Conservation (phyloP, 2,113 vertebrate species). For the Vulpes lagopus region DNA sequence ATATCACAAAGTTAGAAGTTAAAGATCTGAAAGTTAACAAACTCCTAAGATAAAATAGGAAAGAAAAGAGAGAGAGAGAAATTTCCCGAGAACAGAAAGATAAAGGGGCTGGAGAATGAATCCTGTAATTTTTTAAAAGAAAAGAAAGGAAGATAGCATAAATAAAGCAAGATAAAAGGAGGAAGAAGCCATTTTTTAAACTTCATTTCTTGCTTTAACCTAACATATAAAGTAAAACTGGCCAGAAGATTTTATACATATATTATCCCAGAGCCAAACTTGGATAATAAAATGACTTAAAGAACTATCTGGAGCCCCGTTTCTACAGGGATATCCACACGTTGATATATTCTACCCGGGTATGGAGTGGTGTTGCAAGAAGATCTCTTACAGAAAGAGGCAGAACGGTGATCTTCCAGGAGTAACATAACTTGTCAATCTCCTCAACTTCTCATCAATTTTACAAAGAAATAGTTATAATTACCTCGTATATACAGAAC, state of each 20-base stretch:
- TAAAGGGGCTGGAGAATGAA: constrained; percentile 21
- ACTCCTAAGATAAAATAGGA: background rate
- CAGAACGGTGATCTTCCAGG: background rate
- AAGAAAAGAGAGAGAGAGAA: background rate
- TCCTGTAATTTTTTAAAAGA: background rate
- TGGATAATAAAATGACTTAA: constrained; percentile 2
- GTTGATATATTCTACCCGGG: background rate
- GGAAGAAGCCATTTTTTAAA: background rate
- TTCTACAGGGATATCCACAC: background rate
- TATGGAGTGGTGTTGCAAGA: constrained; percentile 1
- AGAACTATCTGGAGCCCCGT: background rate
- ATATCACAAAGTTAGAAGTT: constrained; percentile 28
- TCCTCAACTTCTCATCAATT: constrained; percentile 14
- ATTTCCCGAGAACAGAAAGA: background rate
- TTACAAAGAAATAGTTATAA: constrained; percentile 12
- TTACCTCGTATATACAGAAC: constrained; percentile 16
- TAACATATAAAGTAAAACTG: constrained; percentile 26
- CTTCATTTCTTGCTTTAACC: constrained; percentile 27
- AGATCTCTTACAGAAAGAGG: background rate
- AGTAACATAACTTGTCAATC: background rate
- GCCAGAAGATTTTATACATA: background rate
- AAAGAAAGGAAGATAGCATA: background rate
- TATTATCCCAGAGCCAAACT: background rate
- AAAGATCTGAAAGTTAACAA: constrained; percentile 66
- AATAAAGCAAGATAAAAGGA: background rate